Evolutionary conservation across 2,797 vertebrate genomes (phyloP), one percentile per base, ranked within the genome.

Genomic region (Lycodopsis pacificus): DNA sequence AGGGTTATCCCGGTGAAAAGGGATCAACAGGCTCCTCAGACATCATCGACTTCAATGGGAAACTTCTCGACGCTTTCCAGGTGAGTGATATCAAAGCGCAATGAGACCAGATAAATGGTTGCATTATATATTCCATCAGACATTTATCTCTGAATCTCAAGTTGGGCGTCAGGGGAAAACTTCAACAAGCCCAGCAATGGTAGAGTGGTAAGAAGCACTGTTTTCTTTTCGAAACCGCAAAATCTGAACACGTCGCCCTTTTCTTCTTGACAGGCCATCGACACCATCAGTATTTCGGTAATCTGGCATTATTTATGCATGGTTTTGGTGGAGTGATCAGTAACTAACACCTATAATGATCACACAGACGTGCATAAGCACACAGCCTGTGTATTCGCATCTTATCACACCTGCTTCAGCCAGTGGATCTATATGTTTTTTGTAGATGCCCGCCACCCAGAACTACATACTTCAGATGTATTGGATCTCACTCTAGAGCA

Each of bases 11-110:
- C 34, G 97, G 97, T 54, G 96, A 96, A 83, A 97, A 95, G 83
- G 98, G 97, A 0, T 86, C 93, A 2, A 88, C 95, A 8, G 97
- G 96, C 19, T 94, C 97, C 80, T 96, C 96, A 0, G 97, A 97
- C 3, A 94, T 97, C 78, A 95, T 96, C 0, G 96, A 98, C 93
- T 97, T 97, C 0, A 97, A 97, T 0, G 96, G 96, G 83, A 95
- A 96, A 70, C 96, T 98, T 84, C 91, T 96, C 69, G 96, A 97
- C 27, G 96, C 97, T 0, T 94, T 98, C 67, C 96, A 97, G 96
- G 97, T 98, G 76, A 93, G 85, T 57, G 14, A 67, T 17, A 34
- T 71, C 65, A 17, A 61, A 64, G 9, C 11, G 36, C 22, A 30
- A 0, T 61, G 46, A 69, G 22, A 44, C 25, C 62, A 61, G 56